phyloP scores from a whole-genome alignment of 2,113 vertebrate species.

The Antigone vipio region DNA sequence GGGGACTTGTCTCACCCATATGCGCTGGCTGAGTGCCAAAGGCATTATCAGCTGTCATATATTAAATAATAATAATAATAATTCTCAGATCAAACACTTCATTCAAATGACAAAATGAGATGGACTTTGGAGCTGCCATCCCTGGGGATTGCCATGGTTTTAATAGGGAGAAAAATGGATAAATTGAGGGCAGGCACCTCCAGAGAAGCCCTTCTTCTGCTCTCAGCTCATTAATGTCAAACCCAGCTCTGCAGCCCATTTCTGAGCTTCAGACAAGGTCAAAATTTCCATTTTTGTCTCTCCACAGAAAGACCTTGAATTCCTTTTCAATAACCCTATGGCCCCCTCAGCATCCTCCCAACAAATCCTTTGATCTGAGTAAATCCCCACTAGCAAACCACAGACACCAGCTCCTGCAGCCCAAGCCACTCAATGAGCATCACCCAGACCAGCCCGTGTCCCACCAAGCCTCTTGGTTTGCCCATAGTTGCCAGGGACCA shows the following conservation, averaged over 20 bases:
- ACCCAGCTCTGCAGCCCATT: neutral
- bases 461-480: neutral
- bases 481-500: neutral
- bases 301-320: neutral
- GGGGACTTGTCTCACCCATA: neutral
- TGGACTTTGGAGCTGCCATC: neutral
- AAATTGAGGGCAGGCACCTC: constrained; percentile 37
- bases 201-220: neutral
- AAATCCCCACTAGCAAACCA: neutral
- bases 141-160: neutral
- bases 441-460: accelerated
- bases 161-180: constrained; percentile 8
- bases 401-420: neutral
- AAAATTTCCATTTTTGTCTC: constrained; percentile 19
- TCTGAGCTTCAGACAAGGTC: constrained; percentile 31
- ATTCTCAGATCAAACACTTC: constrained; percentile 3
- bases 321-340: neutral
- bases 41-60: neutral
- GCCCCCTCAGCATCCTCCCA: neutral
- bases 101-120: constrained; percentile 11
- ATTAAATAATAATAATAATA: constrained; percentile 1
- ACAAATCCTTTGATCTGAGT: neutral
- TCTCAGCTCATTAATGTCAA: constrained; percentile 22
- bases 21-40: neutral
- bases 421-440: neutral